These are phyloP conservation scores for Pectinophora gossypiella DNA, from an alignment of 1,140 invertebrate genomes.

Conservation along the genomic window DNA sequence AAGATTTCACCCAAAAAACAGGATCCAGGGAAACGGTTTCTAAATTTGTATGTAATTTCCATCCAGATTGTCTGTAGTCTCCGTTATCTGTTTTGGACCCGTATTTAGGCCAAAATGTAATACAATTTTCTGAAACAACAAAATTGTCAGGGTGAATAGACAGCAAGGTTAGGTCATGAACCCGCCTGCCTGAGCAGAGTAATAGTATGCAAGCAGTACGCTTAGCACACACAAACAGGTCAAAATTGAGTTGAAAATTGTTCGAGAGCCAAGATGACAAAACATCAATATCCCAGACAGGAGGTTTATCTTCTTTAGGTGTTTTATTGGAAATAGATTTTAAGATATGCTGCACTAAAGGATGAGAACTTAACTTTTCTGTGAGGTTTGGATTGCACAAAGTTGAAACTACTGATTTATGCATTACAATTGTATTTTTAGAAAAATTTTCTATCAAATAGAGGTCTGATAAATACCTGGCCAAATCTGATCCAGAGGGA, in stretches of 20 bases:
- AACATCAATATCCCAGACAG: background rate
- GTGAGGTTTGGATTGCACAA: background rate
- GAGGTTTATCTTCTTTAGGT: background rate
- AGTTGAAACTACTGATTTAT: background rate
- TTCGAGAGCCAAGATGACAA: background rate
- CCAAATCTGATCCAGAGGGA: background rate
- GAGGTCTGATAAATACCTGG: background rate
- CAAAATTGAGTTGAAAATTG: background rate
- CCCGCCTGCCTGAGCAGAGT: background rate
- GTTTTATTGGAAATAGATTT: background rate
- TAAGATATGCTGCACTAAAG: background rate
- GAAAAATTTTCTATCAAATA: background rate
- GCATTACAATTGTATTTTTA: background rate
- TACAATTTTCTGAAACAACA: background rate
- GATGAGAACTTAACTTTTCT: background rate
- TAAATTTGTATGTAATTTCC: background rate
- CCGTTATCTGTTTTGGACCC: slow-evolving; percentile 4
- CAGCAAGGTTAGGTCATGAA: slow-evolving; percentile 2
- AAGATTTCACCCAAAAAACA: background rate
- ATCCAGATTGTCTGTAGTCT: slow-evolving; percentile 2
- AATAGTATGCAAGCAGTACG: background rate
- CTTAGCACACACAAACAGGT: background rate
- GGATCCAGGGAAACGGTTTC: background rate
- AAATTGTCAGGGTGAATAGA: background rate
- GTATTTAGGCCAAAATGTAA: slow-evolving; percentile 4